phyloP scores from a whole-genome alignment of 1,140 invertebrate species.

The Megalonaias nervosa region DNA sequence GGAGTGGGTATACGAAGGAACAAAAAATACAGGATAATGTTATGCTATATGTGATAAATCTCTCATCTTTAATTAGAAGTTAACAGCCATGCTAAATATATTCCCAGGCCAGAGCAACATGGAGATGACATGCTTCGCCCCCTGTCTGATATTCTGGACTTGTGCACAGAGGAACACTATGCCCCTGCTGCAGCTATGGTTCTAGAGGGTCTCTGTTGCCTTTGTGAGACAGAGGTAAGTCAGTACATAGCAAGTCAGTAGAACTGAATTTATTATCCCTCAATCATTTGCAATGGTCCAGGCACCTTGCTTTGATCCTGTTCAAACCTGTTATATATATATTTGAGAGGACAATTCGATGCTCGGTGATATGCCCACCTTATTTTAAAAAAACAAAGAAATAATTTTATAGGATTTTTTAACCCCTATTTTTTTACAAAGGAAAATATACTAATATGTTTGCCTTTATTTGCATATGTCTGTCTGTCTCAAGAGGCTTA shows the following conservation, averaged over 20 bases:
- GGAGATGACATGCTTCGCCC: conserved; percentile 61
- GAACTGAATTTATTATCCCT: background rate
- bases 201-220: conserved; percentile 55
- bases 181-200: conserved; percentile 53
- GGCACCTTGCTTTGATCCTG: background rate
- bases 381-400: background rate
- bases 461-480: too few species aligned
- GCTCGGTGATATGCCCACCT: background rate
- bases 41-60: too few species aligned
- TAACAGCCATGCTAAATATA: too few species aligned
- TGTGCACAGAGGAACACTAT: conserved; percentile 37
- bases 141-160: conserved; percentile 56
- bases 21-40: too few species aligned
- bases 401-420: background rate
- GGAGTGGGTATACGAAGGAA: too few species aligned
- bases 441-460: too few species aligned
- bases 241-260: background rate
- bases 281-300: background rate
- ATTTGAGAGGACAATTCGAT: background rate
- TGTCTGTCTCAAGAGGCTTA: too few species aligned
- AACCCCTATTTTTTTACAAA: too few species aligned
- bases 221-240: conserved; percentile 64
- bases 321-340: background rate
- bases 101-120: conserved; percentile 64
- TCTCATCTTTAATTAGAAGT: too few species aligned